Base-by-base conservation (phyloP, 2,888 invertebrate species). In the Cephus runcator region DNA sequence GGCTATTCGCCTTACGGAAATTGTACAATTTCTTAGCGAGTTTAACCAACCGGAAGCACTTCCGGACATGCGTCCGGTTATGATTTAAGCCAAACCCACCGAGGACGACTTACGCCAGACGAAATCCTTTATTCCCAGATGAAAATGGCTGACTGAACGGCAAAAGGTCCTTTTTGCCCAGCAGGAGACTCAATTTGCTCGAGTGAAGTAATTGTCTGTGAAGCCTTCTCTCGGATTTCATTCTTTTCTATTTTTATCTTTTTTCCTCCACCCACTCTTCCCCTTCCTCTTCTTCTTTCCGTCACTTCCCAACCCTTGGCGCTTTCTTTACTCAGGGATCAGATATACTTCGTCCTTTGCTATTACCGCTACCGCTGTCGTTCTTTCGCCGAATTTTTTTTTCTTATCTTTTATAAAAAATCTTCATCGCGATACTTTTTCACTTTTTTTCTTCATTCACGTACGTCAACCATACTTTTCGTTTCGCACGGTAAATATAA, bases 151-250 rank as follows among this genome's bases (percentile, higher is more conserved):
- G 35, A 33, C 77, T 40, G 69, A 69, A 75, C 69, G 71, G 75
- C 71, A 40, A 75, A 77, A 75, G 36, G 69, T 33, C 30, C 69
- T 73, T 36, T 34, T 23, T 74, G 75, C 77, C 30, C 69, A 74
- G 71, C 31, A 69, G 75, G 77, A 75, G 77, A 77, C 74, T 75
- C 75, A 77, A 77, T 77, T 77, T 77, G 35, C 75, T 71, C 30
- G 75, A 77, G 75, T 75, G 77, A 75, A 56, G 75, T 75, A 77
- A 77, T 77, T 77, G 77, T 75, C 77, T 75, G 75, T 35, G 69
- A 77, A 69, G 36, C 75, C 56, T n/a, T 40, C 31, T 30, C 73
- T 40, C 2, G 15, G 56, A 56, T 56, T 56, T 56, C 56, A 23
- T 56, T 56, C 73, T 34, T 74, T 23, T 56, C 0, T 56, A 56